Percentiles rank a stretch among this genome's conserved stretches.
These are phyloP conservation scores for Cryptops parisi DNA, from an alignment of 2,888 invertebrate species.

Conservation along the genomic window DNA sequence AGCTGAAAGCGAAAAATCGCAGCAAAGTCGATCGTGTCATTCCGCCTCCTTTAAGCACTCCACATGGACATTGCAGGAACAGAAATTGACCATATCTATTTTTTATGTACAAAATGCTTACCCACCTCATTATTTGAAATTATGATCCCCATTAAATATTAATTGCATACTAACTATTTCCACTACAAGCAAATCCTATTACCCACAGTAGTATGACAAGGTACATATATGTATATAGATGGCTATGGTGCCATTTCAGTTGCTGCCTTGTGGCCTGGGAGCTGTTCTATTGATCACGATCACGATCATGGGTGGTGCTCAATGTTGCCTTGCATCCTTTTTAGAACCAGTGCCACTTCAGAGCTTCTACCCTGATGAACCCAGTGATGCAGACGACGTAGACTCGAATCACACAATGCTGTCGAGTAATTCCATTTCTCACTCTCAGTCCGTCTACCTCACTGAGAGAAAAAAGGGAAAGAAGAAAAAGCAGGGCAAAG, in stretches of 20 bases:
- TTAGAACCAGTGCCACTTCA: too few relatives aligned
- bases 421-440: background rate
- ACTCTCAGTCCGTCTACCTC: constrained; percentile 46
- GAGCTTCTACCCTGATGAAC: background rate
- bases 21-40: too few relatives aligned
- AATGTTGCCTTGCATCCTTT: background rate
- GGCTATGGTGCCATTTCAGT: too few relatives aligned
- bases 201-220: background rate
- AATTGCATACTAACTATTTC: too few relatives aligned
- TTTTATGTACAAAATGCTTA: too few relatives aligned
- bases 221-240: too few relatives aligned
- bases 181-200: background rate
- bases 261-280: too few relatives aligned
- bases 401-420: background rate
- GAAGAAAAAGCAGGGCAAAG: constrained; percentile 54
- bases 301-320: background rate
- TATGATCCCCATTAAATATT: background rate
- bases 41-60: too few relatives aligned
- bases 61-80: too few relatives aligned
- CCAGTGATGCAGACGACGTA: background rate
- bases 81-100: too few relatives aligned
- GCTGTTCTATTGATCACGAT: too few relatives aligned
- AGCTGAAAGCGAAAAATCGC: too few relatives aligned
- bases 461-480: constrained; percentile 49
- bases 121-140: background rate